Base-by-base conservation (phyloP, 2,888 invertebrate species). In the Timandra comae region DNA sequence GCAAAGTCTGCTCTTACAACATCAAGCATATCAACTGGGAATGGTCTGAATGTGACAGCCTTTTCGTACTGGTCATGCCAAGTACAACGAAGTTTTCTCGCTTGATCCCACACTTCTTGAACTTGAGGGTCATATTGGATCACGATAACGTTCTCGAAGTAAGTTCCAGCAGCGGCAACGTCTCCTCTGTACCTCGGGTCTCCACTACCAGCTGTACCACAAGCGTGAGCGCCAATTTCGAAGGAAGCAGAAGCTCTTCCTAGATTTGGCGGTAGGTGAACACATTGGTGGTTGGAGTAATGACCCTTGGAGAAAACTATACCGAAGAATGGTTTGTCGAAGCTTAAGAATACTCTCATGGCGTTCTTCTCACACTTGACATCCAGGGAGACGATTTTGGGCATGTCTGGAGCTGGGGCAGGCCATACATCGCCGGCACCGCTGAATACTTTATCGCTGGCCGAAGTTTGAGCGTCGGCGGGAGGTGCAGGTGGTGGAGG, bases 11-110 rank as follows among this genome's bases (percentile, higher is more conserved):
- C 96, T 31, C 96, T 85, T n/a, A 97, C 96, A 3, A 97, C 96
- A 69, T 97, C 96, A 32, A 97, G 65, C 96, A 96, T 97, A 66
- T 97, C 97, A 1, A 97, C 97, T 0, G 96, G 96, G 90, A 97
- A 97, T 0, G 97, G 96, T 32, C 96, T 85, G 84, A 97, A 97
- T 0, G 97, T 96, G 0, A 97, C 97, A 3, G 96, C 95, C 66
- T 97, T 97, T 77, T 97, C 97, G 59, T 97, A 97, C 55, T 96
- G 93, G 69, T 97, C 96, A 63, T 97, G 96, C 97, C 97, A 97
- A 0, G 96, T 96, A 76, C 97, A 97, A 7, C 97, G 89, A 12
- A 97, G 70, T 68, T 96, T 96, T 31, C 97, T 87, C 0, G 97
- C 97, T 72, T 96, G 96, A 82, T 97, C 97, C 97, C 97, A 97